These are phyloP conservation scores for Carollia perspicillata DNA, from an alignment of 2,113 vertebrate genomes.

Conservation along the genomic window DNA sequence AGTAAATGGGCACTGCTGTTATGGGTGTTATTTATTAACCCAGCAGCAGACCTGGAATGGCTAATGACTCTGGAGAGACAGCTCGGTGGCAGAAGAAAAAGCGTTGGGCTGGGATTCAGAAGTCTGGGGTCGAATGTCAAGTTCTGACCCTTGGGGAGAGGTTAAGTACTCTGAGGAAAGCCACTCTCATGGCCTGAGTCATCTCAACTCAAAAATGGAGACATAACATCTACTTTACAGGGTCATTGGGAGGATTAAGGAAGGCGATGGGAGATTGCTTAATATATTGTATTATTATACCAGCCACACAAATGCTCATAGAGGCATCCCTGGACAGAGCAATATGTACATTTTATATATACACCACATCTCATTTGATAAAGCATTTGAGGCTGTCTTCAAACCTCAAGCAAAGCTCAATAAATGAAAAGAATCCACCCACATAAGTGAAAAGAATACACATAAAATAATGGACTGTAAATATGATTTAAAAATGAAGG, in stretches of 20 bases:
- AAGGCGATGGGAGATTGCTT: background rate
- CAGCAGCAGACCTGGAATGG: background rate
- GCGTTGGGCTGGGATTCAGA: background rate
- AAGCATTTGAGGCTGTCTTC: conserved; percentile 3
- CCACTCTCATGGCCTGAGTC: background rate
- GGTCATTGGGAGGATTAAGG: background rate
- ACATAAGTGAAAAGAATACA: background rate
- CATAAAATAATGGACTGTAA: conserved; percentile 36
- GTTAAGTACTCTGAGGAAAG: background rate
- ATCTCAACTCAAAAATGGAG: background rate
- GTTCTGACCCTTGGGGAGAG: background rate
- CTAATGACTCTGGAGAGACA: background rate
- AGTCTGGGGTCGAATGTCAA: background rate
- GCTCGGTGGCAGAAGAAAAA: background rate
- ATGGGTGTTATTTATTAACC: background rate
- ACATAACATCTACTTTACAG: background rate
- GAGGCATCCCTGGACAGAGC: background rate
- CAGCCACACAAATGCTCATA: background rate
- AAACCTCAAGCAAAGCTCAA: conserved; percentile 41
- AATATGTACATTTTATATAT: background rate
- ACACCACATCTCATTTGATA: background rate
- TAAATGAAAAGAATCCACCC: background rate
- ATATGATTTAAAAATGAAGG: conserved; percentile 19
- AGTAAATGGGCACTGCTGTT: background rate
- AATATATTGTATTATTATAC: background rate